phyloP scores from a whole-genome alignment of 2,888 invertebrate species.

The Heliconius charithonia region DNA sequence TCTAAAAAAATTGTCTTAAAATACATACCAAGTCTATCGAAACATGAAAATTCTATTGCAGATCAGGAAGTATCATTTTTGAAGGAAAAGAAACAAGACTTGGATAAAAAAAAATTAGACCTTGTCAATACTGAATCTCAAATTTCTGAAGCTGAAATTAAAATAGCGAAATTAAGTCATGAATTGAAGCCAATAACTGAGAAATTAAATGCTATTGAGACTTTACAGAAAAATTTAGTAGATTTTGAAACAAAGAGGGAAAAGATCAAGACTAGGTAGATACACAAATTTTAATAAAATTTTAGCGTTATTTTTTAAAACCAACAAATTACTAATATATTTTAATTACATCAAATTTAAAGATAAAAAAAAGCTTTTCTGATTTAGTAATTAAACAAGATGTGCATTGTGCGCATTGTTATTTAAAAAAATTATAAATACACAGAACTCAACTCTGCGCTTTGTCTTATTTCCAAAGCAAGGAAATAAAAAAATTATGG shows the following conservation, averaged over 20 bases:
- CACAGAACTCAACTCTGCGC: too few species aligned
- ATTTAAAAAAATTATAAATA: too few species aligned
- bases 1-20: background rate
- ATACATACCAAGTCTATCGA: background rate
- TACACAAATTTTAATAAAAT: background rate
- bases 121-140: slow-evolving; percentile 85
- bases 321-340: too few species aligned
- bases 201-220: slow-evolving; percentile 79
- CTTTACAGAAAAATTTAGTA: slow-evolving; percentile 80
- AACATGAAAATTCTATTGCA: slow-evolving; percentile 51
- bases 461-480: too few species aligned
- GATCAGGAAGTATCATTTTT: slow-evolving; percentile 80
- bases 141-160: slow-evolving; percentile 83
- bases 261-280: slow-evolving; percentile 82
- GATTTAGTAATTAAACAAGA: too few species aligned
- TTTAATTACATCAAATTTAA: too few species aligned
- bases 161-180: slow-evolving; percentile 82
- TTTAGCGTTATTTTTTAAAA: too few species aligned
- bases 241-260: slow-evolving; percentile 81
- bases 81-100: slow-evolving; percentile 84
- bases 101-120: slow-evolving; percentile 84
- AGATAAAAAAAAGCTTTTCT: too few species aligned
- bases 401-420: too few species aligned
- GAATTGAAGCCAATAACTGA: slow-evolving; percentile 83
- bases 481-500: too few species aligned